These are phyloP conservation scores for Macrotrachela quadricornifera DNA, from an alignment of 1,140 invertebrate genomes.

Conservation along the genomic window DNA sequence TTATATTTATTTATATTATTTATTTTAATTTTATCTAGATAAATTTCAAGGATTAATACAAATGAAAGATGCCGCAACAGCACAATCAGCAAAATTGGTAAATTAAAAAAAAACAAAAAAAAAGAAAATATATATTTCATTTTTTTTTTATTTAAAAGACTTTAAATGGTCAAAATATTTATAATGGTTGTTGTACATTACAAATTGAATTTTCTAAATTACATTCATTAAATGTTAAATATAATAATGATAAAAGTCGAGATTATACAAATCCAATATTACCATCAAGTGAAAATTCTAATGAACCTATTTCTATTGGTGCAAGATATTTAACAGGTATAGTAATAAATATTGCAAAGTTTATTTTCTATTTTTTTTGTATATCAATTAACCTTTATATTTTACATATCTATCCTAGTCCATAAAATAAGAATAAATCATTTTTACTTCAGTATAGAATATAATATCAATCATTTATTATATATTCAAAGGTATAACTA, in stretches of 20 bases:
- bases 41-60: slow-evolving; percentile 98
- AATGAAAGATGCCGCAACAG: slow-evolving; percentile 79
- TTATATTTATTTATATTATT: not conserved
- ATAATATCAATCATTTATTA: too few species aligned
- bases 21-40: slow-evolving; percentile 27
- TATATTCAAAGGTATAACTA: too few species aligned
- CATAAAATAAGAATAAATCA: too few species aligned
- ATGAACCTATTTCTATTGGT: not conserved
- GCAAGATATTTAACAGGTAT: not conserved
- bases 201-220: slow-evolving; percentile 97
- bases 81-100: slow-evolving; percentile 67
- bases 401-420: too few species aligned
- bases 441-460: too few species aligned
- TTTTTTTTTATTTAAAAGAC: slow-evolving; percentile 37
- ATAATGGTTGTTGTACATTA: slow-evolving; percentile 94
- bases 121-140: not conserved
- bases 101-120: slow-evolving; percentile 45
- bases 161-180: slow-evolving; percentile 91
- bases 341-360: too few species aligned
- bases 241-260: slow-evolving; percentile 96
- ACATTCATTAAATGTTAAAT: slow-evolving; percentile 67
- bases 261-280: slow-evolving; percentile 93
- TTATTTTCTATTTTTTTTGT: too few species aligned
- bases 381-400: too few species aligned
- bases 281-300: not conserved